These are phyloP conservation scores for Psophia crepitans DNA, from an alignment of 2,113 vertebrate species.

Conservation along the genomic window DNA sequence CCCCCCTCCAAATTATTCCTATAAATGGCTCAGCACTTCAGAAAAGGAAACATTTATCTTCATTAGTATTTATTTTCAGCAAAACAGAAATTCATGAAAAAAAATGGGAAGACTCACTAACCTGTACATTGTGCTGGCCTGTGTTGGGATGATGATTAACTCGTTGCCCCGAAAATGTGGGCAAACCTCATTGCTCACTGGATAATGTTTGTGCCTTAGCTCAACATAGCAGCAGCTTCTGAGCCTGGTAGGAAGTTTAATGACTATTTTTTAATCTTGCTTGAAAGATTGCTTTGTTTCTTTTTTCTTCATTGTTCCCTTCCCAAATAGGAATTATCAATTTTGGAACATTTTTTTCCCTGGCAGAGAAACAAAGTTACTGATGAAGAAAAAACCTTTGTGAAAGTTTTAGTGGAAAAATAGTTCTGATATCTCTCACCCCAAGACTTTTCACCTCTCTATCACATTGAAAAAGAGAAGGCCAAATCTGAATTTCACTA, in stretches of 20 bases:
- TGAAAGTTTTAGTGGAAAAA: background rate
- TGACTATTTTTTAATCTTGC: background rate
- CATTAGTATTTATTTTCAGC: slow-evolving; percentile 4
- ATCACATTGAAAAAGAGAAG: background rate
- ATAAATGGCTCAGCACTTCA: background rate
- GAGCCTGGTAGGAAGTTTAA: background rate
- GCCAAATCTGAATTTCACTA: background rate
- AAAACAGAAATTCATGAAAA: background rate
- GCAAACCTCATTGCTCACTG: background rate
- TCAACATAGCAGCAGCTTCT: background rate
- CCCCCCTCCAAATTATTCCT: background rate
- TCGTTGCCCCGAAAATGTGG: background rate
- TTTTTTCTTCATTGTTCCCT: background rate
- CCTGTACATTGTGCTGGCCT: background rate
- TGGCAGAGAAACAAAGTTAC: background rate
- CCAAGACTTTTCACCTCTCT: background rate
- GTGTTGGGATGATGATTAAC: background rate
- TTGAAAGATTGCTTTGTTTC: background rate
- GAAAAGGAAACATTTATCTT: background rate
- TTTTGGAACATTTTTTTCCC: background rate
- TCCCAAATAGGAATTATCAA: background rate
- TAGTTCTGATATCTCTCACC: background rate
- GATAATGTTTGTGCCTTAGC: background rate
- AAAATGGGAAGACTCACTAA: background rate
- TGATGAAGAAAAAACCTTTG: background rate